phyloP scores from a whole-genome alignment of 2,113 vertebrate species.

The Donacobius atricapilla region DNA sequence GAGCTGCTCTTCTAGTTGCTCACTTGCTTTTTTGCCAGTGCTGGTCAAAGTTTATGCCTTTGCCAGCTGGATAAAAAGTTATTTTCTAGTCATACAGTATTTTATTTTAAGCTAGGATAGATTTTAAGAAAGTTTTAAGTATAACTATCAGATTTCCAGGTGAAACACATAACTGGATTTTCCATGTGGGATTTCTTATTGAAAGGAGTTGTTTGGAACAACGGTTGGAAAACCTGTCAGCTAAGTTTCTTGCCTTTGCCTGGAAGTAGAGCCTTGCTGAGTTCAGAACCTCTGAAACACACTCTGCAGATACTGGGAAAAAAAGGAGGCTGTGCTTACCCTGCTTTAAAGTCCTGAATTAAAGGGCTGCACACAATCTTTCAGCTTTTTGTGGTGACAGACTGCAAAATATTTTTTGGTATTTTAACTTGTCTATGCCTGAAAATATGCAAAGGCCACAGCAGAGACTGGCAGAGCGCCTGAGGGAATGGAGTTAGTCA shows the following conservation, averaged over 20 bases:
- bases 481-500: conserved; percentile 16
- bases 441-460: conserved; percentile 57
- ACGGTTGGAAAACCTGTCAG: neutral
- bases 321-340: neutral
- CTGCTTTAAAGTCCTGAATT: neutral
- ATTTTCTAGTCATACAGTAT: neutral
- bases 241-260: neutral
- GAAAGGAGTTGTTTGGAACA: neutral
- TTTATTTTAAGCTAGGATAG: neutral
- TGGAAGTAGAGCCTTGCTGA: neutral
- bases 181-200: neutral
- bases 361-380: neutral
- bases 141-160: neutral
- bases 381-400: neutral
- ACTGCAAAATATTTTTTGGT: conserved; percentile 51
- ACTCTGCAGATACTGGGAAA: neutral
- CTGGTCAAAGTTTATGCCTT: conserved; percentile 8
- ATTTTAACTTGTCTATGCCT: conserved; percentile 45
- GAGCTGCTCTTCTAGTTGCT: neutral
- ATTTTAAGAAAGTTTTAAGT: neutral
- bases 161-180: neutral
- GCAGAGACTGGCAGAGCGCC: conserved; percentile 20
- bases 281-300: neutral
- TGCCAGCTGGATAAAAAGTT: conserved; percentile 1
- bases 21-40: neutral